Evolutionary conservation across 2,797 vertebrate genomes (phyloP), one percentile per base, ranked within the genome.

Genomic region (Leptatherina wallacei): DNA sequence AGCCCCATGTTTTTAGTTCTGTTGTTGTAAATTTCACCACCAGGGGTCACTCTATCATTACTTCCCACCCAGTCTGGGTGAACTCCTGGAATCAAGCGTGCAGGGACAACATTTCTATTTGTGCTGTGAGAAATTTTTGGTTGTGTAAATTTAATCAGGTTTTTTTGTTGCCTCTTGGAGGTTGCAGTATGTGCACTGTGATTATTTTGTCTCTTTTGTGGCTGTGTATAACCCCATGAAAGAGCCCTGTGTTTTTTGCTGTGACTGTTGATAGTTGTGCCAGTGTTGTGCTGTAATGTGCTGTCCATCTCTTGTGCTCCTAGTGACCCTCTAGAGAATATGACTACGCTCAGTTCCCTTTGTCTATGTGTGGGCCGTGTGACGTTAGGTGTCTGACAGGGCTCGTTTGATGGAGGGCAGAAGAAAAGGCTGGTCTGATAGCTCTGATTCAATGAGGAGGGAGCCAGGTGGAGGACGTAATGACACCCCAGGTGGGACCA

Each of bases 11-110:
- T 58, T 68, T 69, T 6, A 54, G 67, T 64, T 78, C 20, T 65
- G 49, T 2, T 77, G 61, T 81, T 85, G 24, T 68, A 54, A 64
- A 29, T 74, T n/a, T 68, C 1, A 20, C 91, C 93, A 92, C 81
- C 56, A 93, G 93, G 90, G 90, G 92, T 88, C 91, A 92, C 86
- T 87, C 66, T 89, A 69, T 75, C 68, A 89, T 87, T 73, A 83
- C 85, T 52, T 69, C 73, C 83, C 36, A 71, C 20, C 24, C 61
- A 11, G 24, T 30, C 16, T 57, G 49, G 68, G 42, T 14, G 13
- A 57, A 73, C 32, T 32, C 24, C 51, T 61, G 22, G 52, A 44
- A n/a, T 55, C 8, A 63, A 40, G 22, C 51, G 42, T 58, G 29
- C 29, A 42, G n/a, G 44, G 22, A 36, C 24, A 44, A 14, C 29